phyloP scores from a whole-genome alignment of 2,888 invertebrate species.

The Drosophila mercatorum region DNA sequence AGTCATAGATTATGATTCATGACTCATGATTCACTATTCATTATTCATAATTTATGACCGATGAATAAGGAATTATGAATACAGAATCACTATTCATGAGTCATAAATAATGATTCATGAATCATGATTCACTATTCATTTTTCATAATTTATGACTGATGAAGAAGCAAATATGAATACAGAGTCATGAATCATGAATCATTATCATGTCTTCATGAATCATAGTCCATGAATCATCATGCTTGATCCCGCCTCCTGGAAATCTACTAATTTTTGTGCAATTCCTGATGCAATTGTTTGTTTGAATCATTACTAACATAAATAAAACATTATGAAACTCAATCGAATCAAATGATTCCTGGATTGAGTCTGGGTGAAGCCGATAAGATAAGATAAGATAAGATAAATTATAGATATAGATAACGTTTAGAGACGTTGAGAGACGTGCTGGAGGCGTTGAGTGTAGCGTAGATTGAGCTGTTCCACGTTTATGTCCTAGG shows the following conservation, averaged over 20 bases:
- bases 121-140: no score
- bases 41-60: no score
- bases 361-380: background rate
- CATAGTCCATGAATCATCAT: background rate
- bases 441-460: conserved; percentile 7
- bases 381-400: conserved; percentile 20
- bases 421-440: conserved; percentile 4
- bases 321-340: background rate
- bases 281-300: background rate
- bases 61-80: no score
- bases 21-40: no score
- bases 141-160: no score
- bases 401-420: conserved; percentile 8
- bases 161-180: no score
- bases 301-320: background rate
- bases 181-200: no score
- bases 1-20: no score
- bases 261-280: background rate
- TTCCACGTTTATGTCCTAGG: conserved; percentile 67
- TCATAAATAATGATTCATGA: no score
- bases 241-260: background rate
- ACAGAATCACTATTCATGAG: no score
- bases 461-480: conserved; percentile 50
- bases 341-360: background rate
- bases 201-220: background rate